Evolutionary conservation across 2,113 vertebrate species (phyloP).

Genomic region (Oenanthe melanoleuca): DNA sequence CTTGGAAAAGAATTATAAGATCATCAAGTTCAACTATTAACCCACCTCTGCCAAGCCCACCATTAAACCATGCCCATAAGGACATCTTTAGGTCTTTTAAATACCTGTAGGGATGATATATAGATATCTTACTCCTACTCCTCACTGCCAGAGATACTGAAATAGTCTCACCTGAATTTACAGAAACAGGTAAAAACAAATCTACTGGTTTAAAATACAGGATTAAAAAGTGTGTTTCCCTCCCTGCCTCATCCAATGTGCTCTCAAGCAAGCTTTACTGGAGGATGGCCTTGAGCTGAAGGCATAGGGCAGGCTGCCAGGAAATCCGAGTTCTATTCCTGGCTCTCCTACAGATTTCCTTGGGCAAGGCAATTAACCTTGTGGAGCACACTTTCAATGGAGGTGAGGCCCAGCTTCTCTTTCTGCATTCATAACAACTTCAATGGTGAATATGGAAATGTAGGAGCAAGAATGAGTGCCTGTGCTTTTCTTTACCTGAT

Average conservation of each 20-base stretch:
- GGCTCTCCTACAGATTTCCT: conserved; percentile 67
- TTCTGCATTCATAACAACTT: conserved; percentile 9
- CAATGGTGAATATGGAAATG: not conserved
- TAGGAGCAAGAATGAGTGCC: not conserved
- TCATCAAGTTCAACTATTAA: not conserved
- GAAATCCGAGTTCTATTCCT: conserved; percentile 63
- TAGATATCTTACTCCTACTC: not conserved
- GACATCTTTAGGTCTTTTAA: not conserved
- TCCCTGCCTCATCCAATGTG: not conserved
- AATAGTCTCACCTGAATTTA: not conserved
- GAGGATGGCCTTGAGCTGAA: conserved; percentile 55
- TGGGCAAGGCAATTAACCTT: conserved; percentile 69
- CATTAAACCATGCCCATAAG: not conserved
- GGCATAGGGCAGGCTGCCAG: conserved; percentile 47
- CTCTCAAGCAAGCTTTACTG: not conserved
- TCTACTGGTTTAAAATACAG: not conserved
- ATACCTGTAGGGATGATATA: not conserved
- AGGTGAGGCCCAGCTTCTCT: conserved; percentile 39
- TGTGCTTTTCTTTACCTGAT: not conserved
- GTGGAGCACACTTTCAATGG: conserved; percentile 43
- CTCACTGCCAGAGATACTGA: not conserved
- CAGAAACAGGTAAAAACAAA: not conserved
- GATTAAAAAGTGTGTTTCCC: not conserved
- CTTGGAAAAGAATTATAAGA: not conserved
- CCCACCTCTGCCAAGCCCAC: not conserved